phyloP scores from a whole-genome alignment of 1,140 invertebrate genomes.

The Parapsyche elsis region DNA sequence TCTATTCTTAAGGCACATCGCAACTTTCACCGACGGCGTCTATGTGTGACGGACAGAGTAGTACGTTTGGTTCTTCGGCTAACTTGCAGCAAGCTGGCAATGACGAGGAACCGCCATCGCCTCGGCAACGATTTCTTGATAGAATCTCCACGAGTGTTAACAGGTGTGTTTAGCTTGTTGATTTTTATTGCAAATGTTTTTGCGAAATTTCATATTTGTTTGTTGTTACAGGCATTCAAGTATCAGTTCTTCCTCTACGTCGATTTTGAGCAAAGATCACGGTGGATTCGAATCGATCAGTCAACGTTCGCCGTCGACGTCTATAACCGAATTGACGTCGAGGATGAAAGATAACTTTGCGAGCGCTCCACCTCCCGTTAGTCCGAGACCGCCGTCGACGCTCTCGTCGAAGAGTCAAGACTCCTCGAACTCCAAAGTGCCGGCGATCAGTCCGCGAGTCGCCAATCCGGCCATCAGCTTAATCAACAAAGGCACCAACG shows the following conservation, averaged over 20 bases:
- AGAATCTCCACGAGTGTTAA: neutral
- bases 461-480: slow-evolving; percentile 15
- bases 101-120: slow-evolving; percentile 48
- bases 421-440: slow-evolving; percentile 11
- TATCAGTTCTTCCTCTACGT: slow-evolving; percentile 43
- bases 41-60: slow-evolving; percentile 60
- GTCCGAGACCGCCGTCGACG: slow-evolving; percentile 42
- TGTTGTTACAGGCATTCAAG: slow-evolving; percentile 50
- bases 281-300: slow-evolving; percentile 29
- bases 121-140: slow-evolving; percentile 26
- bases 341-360: slow-evolving; percentile 45
- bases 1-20: slow-evolving; percentile 57
- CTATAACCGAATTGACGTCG: slow-evolving; percentile 49
- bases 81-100: slow-evolving; percentile 37
- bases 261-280: slow-evolving; percentile 23
- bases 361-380: slow-evolving; percentile 49
- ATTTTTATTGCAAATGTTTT: neutral
- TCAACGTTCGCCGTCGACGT: slow-evolving; percentile 40
- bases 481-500: slow-evolving; percentile 47
- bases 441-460: slow-evolving; percentile 28
- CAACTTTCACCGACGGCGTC: slow-evolving; percentile 62
- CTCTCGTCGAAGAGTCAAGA: slow-evolving; percentile 30
- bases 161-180: neutral
- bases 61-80: slow-evolving; percentile 51
- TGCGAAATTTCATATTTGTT: neutral